A percentile compares a stretch with the other conserved stretches of the same genome.
These are phyloP conservation scores for Anhinga anhinga DNA, from an alignment of 2,113 vertebrate species.

Conservation along the genomic window DNA sequence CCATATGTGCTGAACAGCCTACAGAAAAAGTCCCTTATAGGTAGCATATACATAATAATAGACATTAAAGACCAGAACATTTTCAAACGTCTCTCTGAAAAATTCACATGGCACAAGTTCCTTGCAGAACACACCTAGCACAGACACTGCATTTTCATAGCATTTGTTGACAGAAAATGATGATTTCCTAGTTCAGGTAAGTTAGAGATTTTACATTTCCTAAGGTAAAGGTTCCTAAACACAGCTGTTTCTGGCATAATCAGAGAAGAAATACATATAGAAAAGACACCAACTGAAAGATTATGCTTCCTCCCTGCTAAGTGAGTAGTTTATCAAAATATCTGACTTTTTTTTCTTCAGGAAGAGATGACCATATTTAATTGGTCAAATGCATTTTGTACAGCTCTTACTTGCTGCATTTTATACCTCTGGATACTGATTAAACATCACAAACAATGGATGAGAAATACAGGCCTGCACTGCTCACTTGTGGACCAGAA, in stretches of 20 bases:
- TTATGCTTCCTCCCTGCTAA: background rate
- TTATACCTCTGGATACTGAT: background rate
- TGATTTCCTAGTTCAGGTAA: background rate
- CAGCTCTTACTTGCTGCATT: background rate
- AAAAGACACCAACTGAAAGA: background rate
- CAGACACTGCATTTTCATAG: background rate
- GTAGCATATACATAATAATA: background rate
- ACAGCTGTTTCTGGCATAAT: conserved; percentile 9
- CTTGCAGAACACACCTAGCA: background rate
- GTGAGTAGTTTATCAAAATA: background rate
- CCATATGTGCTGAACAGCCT: background rate
- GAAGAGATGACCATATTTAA: background rate
- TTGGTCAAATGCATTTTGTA: background rate
- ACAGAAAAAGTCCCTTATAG: background rate
- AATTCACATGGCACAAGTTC: background rate
- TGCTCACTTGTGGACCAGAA: background rate
- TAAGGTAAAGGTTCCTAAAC: background rate
- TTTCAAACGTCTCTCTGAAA: background rate
- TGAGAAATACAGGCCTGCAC: background rate
- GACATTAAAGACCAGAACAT: background rate
- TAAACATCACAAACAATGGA: background rate
- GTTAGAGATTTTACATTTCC: background rate
- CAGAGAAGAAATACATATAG: background rate
- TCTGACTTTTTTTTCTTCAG: background rate
- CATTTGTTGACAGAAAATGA: background rate